Evolutionary conservation across 2,113 vertebrate genomes (phyloP), one percentile per base, ranked within the genome.

Genomic region (Delphinus delphis): DNA sequence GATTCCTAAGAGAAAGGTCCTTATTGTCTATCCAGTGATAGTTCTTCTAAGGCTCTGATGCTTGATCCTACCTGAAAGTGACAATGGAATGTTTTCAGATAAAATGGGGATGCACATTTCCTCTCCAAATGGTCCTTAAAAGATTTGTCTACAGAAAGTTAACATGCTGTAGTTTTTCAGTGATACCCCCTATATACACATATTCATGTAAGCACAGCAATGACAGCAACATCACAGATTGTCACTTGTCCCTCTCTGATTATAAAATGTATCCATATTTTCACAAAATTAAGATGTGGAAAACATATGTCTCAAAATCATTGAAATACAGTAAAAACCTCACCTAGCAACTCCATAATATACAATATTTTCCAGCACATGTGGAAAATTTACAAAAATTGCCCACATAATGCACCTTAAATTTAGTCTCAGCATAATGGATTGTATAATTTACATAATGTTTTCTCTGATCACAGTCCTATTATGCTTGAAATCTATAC

Each of bases 11-110:
- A 41, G 31, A 62, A 5, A 38, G n/a, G 17, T 50, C n/a, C 12
- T 8, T 50, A 2, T 31, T 15, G 2, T 47, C 28, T 21, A 26
- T 28, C 11, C 20, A 3, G 1, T 10, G 17, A 20, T 2, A 5
- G 33, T 14, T 6, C 12, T 8, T 82, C 17, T 41, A 38, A 53
- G 80, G 15, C 20, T 38, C 28, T 86, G 47, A 36, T 55, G 58
- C 26, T 58, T 17, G 18, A 38, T 36, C 12, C 21, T 31, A 28
- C 31, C 25, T 62, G 44, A 68, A 88, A 13, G 67, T 60, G 89
- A 79, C 18, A 6, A 6, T 9, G 31, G 41, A 33, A 68, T 44
- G 20, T 44, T 58, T 25, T 44, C 31, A 63, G 47, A 47, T 9
- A 71, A 60, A 60, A 77, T 8, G 28, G 18, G 53, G 25, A 44